Evolutionary conservation across 53 echinoderm and acorn worm species (phyloP).

Genomic region (Zoroaster sp.): DNA sequence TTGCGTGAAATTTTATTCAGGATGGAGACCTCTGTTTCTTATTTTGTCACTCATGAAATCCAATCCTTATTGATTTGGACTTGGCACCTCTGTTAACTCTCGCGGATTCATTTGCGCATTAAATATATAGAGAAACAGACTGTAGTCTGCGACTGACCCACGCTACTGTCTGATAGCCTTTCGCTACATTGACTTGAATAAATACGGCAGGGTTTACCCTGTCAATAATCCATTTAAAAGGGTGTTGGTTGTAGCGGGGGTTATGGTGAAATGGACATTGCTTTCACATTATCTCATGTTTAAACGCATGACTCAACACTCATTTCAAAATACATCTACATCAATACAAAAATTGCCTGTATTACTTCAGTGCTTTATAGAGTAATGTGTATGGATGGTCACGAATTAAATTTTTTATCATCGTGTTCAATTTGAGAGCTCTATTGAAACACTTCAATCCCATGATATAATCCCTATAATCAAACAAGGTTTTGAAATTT

Average conservation of each 20-base stretch:
- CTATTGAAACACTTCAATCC: no score
- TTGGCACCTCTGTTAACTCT: background rate
- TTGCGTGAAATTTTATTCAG: no score
- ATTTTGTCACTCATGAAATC: no score
- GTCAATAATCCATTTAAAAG: constrained; percentile 36
- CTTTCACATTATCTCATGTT: background rate
- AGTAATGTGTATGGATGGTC: background rate
- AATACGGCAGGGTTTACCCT: background rate
- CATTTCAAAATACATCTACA: background rate
- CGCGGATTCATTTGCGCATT: background rate
- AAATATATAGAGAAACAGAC: background rate
- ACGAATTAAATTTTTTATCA: no score
- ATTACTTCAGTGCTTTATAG: background rate
- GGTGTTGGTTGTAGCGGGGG: background rate
- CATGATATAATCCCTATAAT: no score
- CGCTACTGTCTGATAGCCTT: background rate
- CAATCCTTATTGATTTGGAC: background rate
- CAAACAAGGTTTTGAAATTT: no score
- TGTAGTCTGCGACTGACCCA: background rate
- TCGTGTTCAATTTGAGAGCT: no score
- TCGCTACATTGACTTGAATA: constrained; percentile 14
- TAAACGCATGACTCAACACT: background rate
- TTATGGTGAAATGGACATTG: background rate
- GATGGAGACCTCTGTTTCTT: no score
- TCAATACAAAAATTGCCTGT: no score